Conservation (phyloP, 2,113 vertebrate species). For the Pituophis catenifer region DNA sequence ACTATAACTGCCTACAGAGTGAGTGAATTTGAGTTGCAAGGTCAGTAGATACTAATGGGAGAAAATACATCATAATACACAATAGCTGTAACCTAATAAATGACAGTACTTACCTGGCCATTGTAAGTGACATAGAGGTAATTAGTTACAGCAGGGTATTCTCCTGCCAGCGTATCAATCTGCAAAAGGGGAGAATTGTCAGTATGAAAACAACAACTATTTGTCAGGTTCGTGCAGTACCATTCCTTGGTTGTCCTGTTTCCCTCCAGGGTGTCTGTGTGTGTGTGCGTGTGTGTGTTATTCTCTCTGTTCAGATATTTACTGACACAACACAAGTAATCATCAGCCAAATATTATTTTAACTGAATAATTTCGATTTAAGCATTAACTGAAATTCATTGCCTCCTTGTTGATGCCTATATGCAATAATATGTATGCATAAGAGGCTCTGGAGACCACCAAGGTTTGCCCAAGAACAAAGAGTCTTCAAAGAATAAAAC, state of each 20-base stretch:
- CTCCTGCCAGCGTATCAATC: conserved; percentile 95
- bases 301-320: neutral
- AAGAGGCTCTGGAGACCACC: neutral
- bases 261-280: neutral
- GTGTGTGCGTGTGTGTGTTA: neutral
- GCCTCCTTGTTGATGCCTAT: neutral
- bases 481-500: neutral
- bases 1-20: conserved; percentile 4
- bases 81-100: neutral
- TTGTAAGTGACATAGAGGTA: conserved; percentile 92
- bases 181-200: conserved; percentile 49
- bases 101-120: conserved; percentile 78
- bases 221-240: neutral
- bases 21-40: neutral
- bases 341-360: neutral
- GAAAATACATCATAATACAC: neutral
- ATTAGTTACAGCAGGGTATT: conserved; percentile 91
- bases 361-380: neutral
- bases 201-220: neutral
- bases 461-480: neutral
- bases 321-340: conserved; percentile 13
- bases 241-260: neutral
- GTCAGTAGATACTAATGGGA: conserved; percentile 1
- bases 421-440: neutral
- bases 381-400: neutral